Evolutionary conservation across 2,888 invertebrate species (phyloP), one percentile per base, ranked within the genome.

Genomic region (Frankliniella fusca): DNA sequence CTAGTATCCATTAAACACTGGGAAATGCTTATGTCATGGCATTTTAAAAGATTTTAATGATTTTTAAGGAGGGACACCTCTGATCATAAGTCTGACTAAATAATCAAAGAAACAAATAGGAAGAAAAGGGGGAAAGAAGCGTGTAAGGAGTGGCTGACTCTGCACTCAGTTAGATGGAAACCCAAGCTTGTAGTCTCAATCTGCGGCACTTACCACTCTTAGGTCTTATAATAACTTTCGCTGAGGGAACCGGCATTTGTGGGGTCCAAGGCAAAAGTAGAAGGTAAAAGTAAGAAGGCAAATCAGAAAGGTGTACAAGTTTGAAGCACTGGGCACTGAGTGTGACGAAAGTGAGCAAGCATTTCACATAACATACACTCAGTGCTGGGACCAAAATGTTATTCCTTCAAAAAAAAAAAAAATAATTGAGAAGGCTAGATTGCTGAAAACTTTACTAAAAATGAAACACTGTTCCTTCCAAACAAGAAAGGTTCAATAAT

Each of bases 141-240:
- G 70, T 76, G 70, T 27, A 76, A 76, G 70, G 70, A 76, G 70
- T 76, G 70, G 27, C 70, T 27, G 70, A 76, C 70, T 27, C 70
- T 76, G 70, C 70, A 76, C 70, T 76, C 70, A 76, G 70, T 76
- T 76, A 76, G 70, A 76, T 27, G 70, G 70, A 76, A 76, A 76
- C 70, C 70, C 70, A 76, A 76, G 70, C 70, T 76, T 76, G 70
- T 76, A 88, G 88, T 88, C 88, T 86, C 87, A 87, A 87, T 65
- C 65, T 23, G 85, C 86, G 87, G 87, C 88, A 89, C 88, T 89
- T 88, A 89, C 88, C 89, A 87, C 88, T 89, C 86, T 88, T 89
- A 88, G 88, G 88, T 88, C 88, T 87, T 87, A 88, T 87, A 88
- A 89, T 88, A 87, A 89, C 88, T 89, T 89, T 89, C 87, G 89